A percentile compares a stretch with the other conserved stretches of the same genome.
Evolutionary conservation across 2,113 vertebrate species (phyloP).

Genomic region (Chrysochloris asiatica): DNA sequence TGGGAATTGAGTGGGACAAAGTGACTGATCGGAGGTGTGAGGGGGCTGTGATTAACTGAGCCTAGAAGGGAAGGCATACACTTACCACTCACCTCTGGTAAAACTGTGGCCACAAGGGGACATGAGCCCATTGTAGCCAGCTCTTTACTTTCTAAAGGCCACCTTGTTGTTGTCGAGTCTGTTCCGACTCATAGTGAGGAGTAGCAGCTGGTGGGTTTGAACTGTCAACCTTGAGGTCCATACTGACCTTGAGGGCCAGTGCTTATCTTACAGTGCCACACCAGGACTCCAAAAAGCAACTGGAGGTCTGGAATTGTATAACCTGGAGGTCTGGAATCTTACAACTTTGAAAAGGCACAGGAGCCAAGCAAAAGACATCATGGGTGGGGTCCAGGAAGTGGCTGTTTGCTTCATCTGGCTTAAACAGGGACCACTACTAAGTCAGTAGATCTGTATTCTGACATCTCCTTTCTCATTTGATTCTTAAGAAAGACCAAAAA

Average conservation of each 20-base stretch:
- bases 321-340: neutral
- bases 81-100: neutral
- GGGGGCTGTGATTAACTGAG: fast-evolving
- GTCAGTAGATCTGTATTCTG: neutral
- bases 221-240: too few species aligned
- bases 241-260: too few species aligned
- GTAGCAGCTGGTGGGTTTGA: too few species aligned
- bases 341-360: neutral
- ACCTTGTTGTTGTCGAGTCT: too few species aligned
- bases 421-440: neutral
- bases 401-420: neutral
- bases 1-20: neutral
- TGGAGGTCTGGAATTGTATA: too few species aligned
- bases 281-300: too few species aligned
- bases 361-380: neutral
- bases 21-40: neutral
- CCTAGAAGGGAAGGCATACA: fast-evolving
- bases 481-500: neutral
- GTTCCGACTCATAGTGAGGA: too few species aligned
- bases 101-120: fast-evolving
- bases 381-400: neutral
- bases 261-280: too few species aligned
- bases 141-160: neutral
- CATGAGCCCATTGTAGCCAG: fast-evolving
- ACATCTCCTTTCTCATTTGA: neutral